phyloP scores from a whole-genome alignment of 2,797 vertebrate genomes.

The Sebastes trivittatus region DNA sequence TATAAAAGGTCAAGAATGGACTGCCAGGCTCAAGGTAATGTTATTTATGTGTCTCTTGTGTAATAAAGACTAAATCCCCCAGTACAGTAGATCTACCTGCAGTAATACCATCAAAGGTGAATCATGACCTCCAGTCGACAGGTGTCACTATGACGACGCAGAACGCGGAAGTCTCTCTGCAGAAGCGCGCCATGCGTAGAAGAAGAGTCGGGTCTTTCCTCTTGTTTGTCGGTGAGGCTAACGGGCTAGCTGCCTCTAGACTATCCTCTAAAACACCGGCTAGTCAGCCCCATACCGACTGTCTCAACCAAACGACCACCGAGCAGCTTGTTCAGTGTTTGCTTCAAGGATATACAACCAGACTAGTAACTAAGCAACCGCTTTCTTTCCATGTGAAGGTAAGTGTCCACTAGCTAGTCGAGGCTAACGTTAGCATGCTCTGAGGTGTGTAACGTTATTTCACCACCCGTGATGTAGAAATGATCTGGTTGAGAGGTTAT shows the following conservation, averaged over 20 bases:
- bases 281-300: neutral
- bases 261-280: constrained; percentile 7
- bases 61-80: neutral
- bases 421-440: constrained; percentile 50
- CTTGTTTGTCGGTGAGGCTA: constrained; percentile 23
- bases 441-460: neutral
- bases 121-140: neutral
- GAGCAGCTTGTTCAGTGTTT: neutral
- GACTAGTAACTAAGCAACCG: too few species aligned
- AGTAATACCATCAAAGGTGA: neutral
- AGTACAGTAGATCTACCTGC: neutral
- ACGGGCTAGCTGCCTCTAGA: neutral
- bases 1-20: neutral
- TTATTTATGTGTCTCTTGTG: neutral
- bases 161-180: neutral
- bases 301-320: neutral
- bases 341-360: neutral
- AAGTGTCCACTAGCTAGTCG: constrained; percentile 19
- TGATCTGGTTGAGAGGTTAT: neutral
- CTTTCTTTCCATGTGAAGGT: constrained; percentile 17
- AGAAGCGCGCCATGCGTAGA: constrained; percentile 26
- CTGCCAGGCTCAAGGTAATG: neutral
- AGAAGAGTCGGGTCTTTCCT: constrained; percentile 29
- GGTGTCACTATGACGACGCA: constrained; percentile 15
- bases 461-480: neutral